Conservation (phyloP, 2,888 invertebrate species). For the Antitype chi region DNA sequence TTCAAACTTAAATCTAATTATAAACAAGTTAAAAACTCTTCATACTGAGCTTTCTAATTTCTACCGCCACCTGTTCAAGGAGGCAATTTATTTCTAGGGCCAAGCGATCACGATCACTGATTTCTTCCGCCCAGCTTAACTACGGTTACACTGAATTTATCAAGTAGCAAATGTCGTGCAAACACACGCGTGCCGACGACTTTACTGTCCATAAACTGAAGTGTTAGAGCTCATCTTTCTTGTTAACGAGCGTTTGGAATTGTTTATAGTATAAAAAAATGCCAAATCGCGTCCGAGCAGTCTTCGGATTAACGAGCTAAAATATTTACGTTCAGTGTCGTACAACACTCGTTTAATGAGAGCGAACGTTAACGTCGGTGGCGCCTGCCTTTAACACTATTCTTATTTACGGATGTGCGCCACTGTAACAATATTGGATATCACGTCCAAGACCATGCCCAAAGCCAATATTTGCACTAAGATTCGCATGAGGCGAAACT, state of each 20-base stretch:
- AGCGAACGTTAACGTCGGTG: conserved; percentile 66
- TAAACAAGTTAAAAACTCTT: conserved; percentile 37
- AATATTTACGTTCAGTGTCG: conserved; percentile 84
- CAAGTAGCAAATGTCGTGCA: conserved; percentile 79
- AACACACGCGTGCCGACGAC: conserved; percentile 83
- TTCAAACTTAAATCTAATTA: conserved; percentile 33
- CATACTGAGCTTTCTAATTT: conserved; percentile 60
- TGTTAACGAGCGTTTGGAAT: conserved; percentile 87
- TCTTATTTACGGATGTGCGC: conserved; percentile 56
- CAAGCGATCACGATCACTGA: conserved; percentile 53
- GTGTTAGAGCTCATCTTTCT: conserved; percentile 90
- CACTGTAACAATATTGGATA: conserved; percentile 60
- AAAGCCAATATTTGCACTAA: conserved; percentile 78
- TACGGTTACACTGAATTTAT: conserved; percentile 74
- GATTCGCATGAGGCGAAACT: conserved; percentile 78
- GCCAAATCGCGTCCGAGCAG: conserved; percentile 78
- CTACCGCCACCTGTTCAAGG: conserved; percentile 65
- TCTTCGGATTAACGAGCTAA: conserved; percentile 81
- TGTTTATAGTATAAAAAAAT: conserved; percentile 89
- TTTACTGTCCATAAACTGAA: conserved; percentile 89
- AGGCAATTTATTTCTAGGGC: conserved; percentile 64
- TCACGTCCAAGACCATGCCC: conserved; percentile 62
- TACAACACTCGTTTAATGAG: conserved; percentile 70
- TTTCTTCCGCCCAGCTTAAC: conserved; percentile 63
- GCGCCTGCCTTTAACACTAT: conserved; percentile 55